These are phyloP conservation scores for Idaea straminata DNA, from an alignment of 2,888 invertebrate genomes.

Conservation along the genomic window DNA sequence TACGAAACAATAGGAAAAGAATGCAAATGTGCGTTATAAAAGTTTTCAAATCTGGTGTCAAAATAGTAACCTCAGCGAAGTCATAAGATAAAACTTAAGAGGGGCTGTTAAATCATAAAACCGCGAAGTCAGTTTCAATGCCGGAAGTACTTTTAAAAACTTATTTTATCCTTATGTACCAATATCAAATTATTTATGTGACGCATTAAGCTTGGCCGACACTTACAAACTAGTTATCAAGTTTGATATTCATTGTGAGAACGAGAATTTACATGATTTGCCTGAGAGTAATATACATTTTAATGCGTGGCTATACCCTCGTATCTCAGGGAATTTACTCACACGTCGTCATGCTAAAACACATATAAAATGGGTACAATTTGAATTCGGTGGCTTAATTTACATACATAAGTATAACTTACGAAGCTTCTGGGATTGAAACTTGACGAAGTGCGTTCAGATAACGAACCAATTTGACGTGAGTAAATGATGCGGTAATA, in stretches of 20 bases:
- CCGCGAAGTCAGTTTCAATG: slow-evolving; percentile 37
- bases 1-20: slow-evolving; percentile 18
- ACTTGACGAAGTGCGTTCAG: slow-evolving; percentile 24
- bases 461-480: slow-evolving; percentile 25
- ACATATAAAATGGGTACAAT: slow-evolving; percentile 12
- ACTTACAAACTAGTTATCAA: slow-evolving; percentile 27
- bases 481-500: slow-evolving; percentile 53
- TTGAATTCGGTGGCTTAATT: slow-evolving; percentile 6
- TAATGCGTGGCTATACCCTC: slow-evolving; percentile 10
- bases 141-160: slow-evolving; percentile 28
- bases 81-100: slow-evolving; percentile 44
- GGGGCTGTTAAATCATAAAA: slow-evolving; percentile 41
- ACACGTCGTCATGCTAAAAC: slow-evolving; percentile 9
- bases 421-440: slow-evolving; percentile 22
- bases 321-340: slow-evolving; percentile 15
- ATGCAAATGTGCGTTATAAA: slow-evolving; percentile 18
- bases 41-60: slow-evolving; percentile 41
- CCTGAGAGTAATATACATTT: slow-evolving; percentile 12
- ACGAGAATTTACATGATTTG: slow-evolving; percentile 22
- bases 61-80: slow-evolving; percentile 76
- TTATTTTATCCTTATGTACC: slow-evolving; percentile 15
- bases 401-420: slow-evolving; percentile 7
- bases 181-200: slow-evolving; percentile 26
- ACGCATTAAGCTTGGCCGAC: slow-evolving; percentile 20
- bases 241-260: slow-evolving; percentile 24